Percentiles rank a stretch among this genome's conserved stretches.
These are phyloP conservation scores for Abrostola triplasia DNA, from an alignment of 2,888 invertebrate species.

Conservation along the genomic window DNA sequence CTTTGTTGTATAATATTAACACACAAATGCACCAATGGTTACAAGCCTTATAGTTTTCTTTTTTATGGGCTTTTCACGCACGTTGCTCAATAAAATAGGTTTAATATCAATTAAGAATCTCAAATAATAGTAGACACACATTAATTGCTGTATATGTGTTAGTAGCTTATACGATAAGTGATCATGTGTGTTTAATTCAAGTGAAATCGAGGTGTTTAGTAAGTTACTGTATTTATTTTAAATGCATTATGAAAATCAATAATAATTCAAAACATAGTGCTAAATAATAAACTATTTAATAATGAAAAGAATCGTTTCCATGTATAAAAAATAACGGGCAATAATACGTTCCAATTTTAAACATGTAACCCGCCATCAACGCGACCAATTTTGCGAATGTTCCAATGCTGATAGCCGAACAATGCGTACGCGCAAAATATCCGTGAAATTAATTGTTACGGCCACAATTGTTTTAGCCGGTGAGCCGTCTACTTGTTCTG, in stretches of 20 bases:
- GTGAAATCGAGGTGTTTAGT: too few relatives aligned
- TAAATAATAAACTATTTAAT: too few relatives aligned
- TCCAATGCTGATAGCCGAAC: conserved; percentile 31
- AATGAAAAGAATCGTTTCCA: too few relatives aligned
- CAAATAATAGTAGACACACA: background rate
- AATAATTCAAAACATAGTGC: too few relatives aligned
- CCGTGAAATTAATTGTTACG: conserved; percentile 56
- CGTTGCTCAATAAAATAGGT: background rate
- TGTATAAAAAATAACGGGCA: too few relatives aligned
- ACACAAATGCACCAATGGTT: background rate
- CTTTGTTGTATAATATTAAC: conserved; percentile 3
- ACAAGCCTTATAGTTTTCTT: background rate
- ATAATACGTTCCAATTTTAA: conserved; percentile 8
- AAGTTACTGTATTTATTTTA: too few relatives aligned
- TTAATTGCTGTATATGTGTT: too few relatives aligned
- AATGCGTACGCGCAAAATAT: conserved; percentile 47
- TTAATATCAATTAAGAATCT: conserved; percentile 1
- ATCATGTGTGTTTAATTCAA: too few relatives aligned
- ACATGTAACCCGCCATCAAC: conserved; percentile 12
- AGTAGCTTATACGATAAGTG: too few relatives aligned
- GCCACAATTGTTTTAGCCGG: conserved; percentile 47
- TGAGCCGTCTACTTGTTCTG: conserved; percentile 26
- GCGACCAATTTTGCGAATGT: conserved; percentile 31
- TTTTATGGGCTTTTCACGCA: conserved; percentile 2
- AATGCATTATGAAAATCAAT: too few relatives aligned